Evolutionary conservation across 1,140 invertebrate species (phyloP).

Genomic region (Prorops nasuta): DNA sequence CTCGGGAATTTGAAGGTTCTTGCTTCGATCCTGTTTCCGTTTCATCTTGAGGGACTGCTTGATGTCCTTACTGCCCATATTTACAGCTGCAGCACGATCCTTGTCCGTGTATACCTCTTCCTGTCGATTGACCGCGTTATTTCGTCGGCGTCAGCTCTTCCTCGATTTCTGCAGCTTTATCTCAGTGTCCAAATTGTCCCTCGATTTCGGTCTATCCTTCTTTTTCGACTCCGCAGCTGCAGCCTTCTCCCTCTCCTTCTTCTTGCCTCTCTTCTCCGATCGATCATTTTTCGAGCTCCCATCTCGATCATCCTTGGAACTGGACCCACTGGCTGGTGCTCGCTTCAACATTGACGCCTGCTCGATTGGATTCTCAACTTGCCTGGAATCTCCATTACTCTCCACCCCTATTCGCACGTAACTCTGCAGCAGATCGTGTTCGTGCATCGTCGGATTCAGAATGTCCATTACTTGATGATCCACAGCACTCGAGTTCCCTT

Average conservation of each 20-base stretch:
- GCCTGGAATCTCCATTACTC: constrained; percentile 22
- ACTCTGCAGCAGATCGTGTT: constrained; percentile 72
- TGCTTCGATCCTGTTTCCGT: constrained; percentile 73
- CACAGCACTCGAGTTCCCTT: no score
- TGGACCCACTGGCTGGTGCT: background rate
- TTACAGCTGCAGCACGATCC: constrained; percentile 83
- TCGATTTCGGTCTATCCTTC: constrained; percentile 3
- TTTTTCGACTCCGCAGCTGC: background rate
- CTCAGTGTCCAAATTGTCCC: constrained; percentile 26
- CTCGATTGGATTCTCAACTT: constrained; percentile 1
- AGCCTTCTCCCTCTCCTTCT: background rate
- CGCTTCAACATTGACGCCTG: constrained; percentile 5
- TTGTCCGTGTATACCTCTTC: constrained; percentile 87
- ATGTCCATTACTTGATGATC: constrained; percentile 39
- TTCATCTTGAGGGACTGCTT: constrained; percentile 81
- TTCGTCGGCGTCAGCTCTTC: constrained; percentile 39
- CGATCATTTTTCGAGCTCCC: background rate
- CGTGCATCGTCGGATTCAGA: constrained; percentile 53
- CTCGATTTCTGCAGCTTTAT: constrained; percentile 59
- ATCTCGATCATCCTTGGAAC: no score
- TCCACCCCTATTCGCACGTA: constrained; percentile 67
- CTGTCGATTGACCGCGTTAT: constrained; percentile 49
- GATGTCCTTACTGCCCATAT: constrained; percentile 79
- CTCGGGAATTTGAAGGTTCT: constrained; percentile 70
- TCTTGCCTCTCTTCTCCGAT: background rate